Percentiles rank a stretch among this genome's conserved stretches.
Conservation (phyloP, 1,140 invertebrate species). For the Zaprionus ornatus region DNA sequence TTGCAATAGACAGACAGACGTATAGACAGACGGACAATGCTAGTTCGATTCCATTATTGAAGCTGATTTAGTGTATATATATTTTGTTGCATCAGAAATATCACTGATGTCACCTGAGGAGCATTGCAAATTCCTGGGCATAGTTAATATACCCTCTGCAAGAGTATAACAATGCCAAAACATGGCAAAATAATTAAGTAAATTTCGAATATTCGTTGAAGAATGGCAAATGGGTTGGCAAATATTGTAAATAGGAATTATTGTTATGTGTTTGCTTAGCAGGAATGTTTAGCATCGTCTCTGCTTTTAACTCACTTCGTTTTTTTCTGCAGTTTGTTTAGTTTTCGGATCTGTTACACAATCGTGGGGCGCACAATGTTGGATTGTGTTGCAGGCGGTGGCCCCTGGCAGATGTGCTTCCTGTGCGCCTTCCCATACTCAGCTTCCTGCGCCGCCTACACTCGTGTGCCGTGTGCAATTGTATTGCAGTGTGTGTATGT, state of each 20-base stretch:
- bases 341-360: constrained; percentile 2
- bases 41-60: no score
- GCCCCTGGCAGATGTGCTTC: constrained; percentile 19
- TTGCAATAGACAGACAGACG: no score
- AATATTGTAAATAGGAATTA: not conserved
- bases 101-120: no score
- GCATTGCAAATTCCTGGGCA: no score
- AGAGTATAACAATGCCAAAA: not conserved
- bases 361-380: not conserved
- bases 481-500: no score
- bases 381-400: constrained; percentile 32
- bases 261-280: not conserved
- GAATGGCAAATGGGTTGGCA: not conserved
- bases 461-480: constrained; percentile 12
- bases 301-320: not conserved
- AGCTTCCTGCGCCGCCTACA: constrained; percentile 14
- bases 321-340: constrained; percentile 1
- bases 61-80: no score
- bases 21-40: no score
- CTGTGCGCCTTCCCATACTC: constrained; percentile 16
- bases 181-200: not conserved
- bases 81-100: no score
- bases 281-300: not conserved
- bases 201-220: not conserved
- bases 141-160: no score